These are phyloP conservation scores for Rotaria socialis DNA, from an alignment of 2,888 invertebrate genomes.

Conservation along the genomic window DNA sequence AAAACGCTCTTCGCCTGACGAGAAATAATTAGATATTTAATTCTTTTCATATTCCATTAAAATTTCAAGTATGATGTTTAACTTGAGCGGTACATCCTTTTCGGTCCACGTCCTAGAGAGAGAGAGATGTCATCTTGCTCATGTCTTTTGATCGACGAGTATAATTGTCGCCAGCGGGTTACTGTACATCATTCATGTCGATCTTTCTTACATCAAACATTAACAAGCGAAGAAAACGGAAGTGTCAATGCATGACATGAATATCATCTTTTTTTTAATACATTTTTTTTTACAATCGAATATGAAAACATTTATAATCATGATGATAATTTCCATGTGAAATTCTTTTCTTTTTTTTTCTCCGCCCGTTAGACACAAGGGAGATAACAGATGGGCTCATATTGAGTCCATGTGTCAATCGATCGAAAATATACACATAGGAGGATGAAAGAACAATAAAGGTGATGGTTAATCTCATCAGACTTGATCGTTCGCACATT, in stretches of 20 bases:
- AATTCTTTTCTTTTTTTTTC: not conserved
- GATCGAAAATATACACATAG: not conserved
- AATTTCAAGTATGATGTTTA: not conserved
- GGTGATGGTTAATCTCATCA: slow-evolving; percentile 29
- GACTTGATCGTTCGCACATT: slow-evolving; percentile 18
- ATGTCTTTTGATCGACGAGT: not conserved
- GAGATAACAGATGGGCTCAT: slow-evolving; percentile 26
- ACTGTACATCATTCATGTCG: not conserved
- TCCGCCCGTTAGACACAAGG: not conserved
- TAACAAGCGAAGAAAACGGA: not conserved
- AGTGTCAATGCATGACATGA: slow-evolving; percentile 11
- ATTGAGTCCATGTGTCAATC: slow-evolving; percentile 8
- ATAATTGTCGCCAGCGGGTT: slow-evolving; percentile 2
- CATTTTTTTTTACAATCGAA: too few species aligned
- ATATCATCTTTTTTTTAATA: too few species aligned
- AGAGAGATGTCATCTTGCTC: not conserved
- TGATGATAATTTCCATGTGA: not conserved
- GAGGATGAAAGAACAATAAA: slow-evolving; percentile 26
- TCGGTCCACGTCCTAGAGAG: not conserved
- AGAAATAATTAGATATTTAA: slow-evolving; percentile 9
- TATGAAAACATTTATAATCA: not conserved
- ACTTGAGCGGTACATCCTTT: not conserved
- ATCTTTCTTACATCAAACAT: not conserved
- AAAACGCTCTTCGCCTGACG: not conserved
- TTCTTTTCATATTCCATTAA: slow-evolving; percentile 1